phyloP scores from a whole-genome alignment of 2,888 invertebrate genomes.

The Gastrophysa polygoni region DNA sequence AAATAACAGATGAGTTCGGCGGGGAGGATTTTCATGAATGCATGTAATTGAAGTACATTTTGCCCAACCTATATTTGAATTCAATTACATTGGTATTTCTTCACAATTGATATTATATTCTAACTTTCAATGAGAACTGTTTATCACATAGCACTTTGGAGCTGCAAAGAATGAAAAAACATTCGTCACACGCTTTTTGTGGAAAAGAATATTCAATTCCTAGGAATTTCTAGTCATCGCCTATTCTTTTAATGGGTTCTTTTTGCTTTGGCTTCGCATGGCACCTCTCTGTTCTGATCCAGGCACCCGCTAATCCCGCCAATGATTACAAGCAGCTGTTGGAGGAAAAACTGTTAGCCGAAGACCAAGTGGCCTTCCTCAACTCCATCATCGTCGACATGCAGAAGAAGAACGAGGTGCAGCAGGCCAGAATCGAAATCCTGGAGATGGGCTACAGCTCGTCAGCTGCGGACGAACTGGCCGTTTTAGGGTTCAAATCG shows the following conservation, averaged over 20 bases:
- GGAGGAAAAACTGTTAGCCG: conserved; percentile 69
- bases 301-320: conserved; percentile 36
- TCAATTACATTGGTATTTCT: no score
- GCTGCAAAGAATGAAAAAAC: no score
- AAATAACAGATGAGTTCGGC: no score
- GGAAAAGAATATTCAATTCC: no score
- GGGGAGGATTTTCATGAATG: no score
- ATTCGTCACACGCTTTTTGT: no score
- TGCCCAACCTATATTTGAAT: no score
- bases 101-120: no score
- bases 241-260: neutral
- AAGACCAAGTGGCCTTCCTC: conserved; percentile 84
- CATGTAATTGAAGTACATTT: no score
- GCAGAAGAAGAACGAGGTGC: conserved; percentile 89
- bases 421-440: conserved; percentile 78
- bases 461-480: conserved; percentile 53
- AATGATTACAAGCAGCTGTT: conserved; percentile 55
- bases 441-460: conserved; percentile 70
- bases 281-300: conserved; percentile 25
- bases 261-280: conserved; percentile 22
- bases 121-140: no score
- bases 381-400: conserved; percentile 97
- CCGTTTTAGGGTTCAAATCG: conserved; percentile 50
- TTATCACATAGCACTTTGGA: no score
- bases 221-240: no score